These are phyloP conservation scores for Automeris io DNA, from an alignment of 2,888 invertebrate species.

Conservation along the genomic window DNA sequence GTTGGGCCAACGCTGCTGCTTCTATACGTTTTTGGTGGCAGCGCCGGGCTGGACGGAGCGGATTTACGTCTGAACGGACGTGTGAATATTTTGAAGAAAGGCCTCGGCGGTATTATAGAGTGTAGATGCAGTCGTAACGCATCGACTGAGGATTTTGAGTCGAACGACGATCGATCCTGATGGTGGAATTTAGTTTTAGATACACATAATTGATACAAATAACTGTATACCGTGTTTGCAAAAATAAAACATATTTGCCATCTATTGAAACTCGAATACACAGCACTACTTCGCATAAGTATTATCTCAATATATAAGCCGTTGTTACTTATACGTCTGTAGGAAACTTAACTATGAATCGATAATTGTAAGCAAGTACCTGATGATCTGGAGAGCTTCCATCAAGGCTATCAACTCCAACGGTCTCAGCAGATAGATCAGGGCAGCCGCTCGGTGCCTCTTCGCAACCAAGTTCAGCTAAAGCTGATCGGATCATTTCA, in stretches of 20 bases:
- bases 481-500: conserved; percentile 89
- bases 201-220: too few species aligned
- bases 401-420: conserved; percentile 78
- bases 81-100: conserved; percentile 80
- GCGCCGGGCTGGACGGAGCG: conserved; percentile 79
- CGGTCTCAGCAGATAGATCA: conserved; percentile 87
- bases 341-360: too few species aligned
- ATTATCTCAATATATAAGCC: too few species aligned
- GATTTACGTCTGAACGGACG: conserved; percentile 84
- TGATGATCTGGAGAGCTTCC: conserved; percentile 81
- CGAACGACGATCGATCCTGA: conserved; percentile 74
- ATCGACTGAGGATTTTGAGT: conserved; percentile 68
- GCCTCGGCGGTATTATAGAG: conserved; percentile 73
- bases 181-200: conserved; percentile 24
- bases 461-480: conserved; percentile 91
- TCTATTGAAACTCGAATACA: too few species aligned
- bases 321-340: too few species aligned
- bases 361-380: conserved; percentile 59
- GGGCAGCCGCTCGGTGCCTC: conserved; percentile 90
- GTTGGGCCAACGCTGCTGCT: conserved; percentile 71
- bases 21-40: conserved; percentile 73
- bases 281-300: too few species aligned
- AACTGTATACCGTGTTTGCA: too few species aligned
- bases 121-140: conserved; percentile 75
- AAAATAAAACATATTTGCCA: too few species aligned